A percentile compares a stretch with the other conserved stretches of the same genome.
Conservation (phyloP, 2,888 invertebrate species). For the Omphaloscelis lunosa region DNA sequence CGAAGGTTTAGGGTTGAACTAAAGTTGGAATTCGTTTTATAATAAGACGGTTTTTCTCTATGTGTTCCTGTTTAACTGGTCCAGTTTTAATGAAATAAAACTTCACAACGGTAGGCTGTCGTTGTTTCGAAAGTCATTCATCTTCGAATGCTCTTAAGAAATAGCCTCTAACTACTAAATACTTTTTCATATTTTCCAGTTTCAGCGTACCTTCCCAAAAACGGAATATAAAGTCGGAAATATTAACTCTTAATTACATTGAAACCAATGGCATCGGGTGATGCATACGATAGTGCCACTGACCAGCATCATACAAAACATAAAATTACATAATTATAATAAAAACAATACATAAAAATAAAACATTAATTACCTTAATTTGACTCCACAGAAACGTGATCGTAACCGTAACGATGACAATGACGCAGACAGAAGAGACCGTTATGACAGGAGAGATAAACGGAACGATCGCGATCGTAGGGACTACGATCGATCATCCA, state of each 20-base stretch:
- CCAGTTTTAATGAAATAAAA: not conserved
- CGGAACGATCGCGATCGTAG: not conserved
- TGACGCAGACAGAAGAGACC: conserved; percentile 14
- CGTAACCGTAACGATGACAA: conserved; percentile 15
- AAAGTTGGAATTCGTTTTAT: not conserved
- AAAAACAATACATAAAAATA: not conserved
- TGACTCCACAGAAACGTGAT: conserved; percentile 40
- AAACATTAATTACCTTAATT: conserved; percentile 4
- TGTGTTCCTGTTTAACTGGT: not conserved
- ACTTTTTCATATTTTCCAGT: not conserved
- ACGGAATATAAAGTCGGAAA: not conserved
- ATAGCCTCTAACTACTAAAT: not conserved
- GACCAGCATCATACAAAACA: not conserved
- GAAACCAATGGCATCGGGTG: not conserved
- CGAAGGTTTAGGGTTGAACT: not conserved
- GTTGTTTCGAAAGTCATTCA: not conserved
- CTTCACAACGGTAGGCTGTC: not conserved
- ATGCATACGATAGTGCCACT: not conserved
- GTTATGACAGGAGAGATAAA: not conserved
- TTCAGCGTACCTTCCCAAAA: not conserved
- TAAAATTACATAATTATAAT: not conserved
- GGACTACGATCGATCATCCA: conserved; percentile 11
- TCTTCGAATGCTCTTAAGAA: not conserved
- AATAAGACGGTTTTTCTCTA: not conserved
- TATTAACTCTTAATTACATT: not conserved